Base-by-base conservation (phyloP, 2,113 vertebrate species). In the Proterorhinus semilunaris region DNA sequence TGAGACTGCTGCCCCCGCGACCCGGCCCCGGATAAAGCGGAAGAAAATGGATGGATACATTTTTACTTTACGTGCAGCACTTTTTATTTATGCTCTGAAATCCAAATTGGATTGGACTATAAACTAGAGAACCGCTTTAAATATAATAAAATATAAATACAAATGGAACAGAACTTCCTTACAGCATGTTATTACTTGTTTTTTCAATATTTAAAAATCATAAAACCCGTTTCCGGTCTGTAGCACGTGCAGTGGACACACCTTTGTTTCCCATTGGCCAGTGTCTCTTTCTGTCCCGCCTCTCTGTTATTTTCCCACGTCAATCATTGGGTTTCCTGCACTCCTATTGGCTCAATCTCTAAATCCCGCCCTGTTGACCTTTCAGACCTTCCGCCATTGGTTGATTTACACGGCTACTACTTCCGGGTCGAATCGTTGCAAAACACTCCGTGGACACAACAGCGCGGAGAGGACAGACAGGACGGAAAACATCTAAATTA, bases 341-440 rank as follows among this genome's bases (percentile, higher is more conserved):
- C 36, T 63, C 0, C 62, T 0, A 84, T 88, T 88, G 79, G 83
- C 65, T 10, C 4, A 61, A 49, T 0, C 0, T 47, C 8, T 0
- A 4, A 0, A 0, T 8, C 2, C 3, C 1, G 7, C 2, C 15
- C 51, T 0, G 11, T 9, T 2, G n/a, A 4, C 0, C 0, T 0
- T 0, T 16, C 0, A 21, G 17, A 5, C 44, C 2, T 0, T 44
- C 0, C 65, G 5, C 77, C 73, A 15, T 90, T 90, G 86, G 86
- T 45, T 21, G 0, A 0, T 0, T 1, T 10, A 9, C 54, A 12
- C 6, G 36, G 73, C 77, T 11, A 43, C 0, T 43, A 65, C 82
- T 92, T 93, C 92, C 91, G 88, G 80, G 68, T 82, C 16, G 36
- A 27, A 8, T 53, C 16, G 58, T 91, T 87, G 77, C 71, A 81